These are phyloP conservation scores for Parapristionchus giblindavisi DNA, from an alignment of 2,888 invertebrate genomes.

Conservation along the genomic window DNA sequence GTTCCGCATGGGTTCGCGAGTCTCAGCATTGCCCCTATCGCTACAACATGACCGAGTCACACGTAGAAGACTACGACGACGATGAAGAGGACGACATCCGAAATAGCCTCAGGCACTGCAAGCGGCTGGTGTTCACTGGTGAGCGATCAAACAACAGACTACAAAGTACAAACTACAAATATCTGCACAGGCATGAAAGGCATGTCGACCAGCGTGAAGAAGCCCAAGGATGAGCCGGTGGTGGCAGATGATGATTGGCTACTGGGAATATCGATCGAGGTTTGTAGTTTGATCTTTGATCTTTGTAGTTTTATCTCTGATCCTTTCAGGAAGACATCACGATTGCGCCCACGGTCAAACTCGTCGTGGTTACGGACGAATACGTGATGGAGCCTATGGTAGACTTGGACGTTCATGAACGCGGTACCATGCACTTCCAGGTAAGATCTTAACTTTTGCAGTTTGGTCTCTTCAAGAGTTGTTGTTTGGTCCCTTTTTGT, in stretches of 20 bases:
- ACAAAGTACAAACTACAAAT: not conserved
- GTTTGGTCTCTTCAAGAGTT: not conserved
- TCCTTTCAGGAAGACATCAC: not conserved
- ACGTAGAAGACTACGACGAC: conserved; percentile 7
- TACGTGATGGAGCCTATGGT: not conserved
- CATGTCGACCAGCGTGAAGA: conserved; percentile 54
- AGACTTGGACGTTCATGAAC: not conserved
- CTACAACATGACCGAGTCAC: conserved; percentile 17
- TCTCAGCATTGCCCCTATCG: conserved; percentile 61
- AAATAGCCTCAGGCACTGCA: conserved; percentile 5
- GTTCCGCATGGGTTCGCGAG: conserved; percentile 51
- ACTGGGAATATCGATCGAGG: conserved; percentile 47
- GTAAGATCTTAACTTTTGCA: not conserved
- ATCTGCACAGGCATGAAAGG: conserved; percentile 50
- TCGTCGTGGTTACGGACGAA: not conserved
- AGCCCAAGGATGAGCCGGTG: conserved; percentile 47
- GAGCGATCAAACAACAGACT: no score
- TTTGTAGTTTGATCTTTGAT: conserved; percentile 21
- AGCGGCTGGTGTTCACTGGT: conserved; percentile 3
- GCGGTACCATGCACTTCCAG: not conserved
- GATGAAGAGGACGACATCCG: not conserved
- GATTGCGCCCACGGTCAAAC: not conserved
- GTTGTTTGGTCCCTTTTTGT: conserved; percentile 2
- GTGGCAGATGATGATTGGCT: conserved; percentile 46
- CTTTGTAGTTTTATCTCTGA: not conserved